Conservation (phyloP, 2,888 invertebrate species). For the Nematopogon swammerdamellus region DNA sequence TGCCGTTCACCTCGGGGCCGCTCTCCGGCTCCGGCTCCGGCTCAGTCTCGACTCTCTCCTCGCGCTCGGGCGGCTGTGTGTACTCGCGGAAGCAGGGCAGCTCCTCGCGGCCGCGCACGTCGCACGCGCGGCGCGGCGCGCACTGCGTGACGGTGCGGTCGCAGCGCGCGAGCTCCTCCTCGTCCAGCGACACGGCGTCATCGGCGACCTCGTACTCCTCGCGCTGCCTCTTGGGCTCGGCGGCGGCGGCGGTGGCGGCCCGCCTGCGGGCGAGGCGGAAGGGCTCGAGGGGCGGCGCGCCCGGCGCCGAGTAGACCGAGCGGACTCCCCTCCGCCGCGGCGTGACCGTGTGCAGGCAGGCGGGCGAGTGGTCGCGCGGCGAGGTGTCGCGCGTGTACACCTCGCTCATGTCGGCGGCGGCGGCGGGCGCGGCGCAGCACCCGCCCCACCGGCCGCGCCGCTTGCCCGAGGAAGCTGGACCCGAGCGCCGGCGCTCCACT, state of each 20-base stretch:
- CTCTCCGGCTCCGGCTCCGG: not conserved
- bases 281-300: slow-evolving; percentile 21
- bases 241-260: slow-evolving; percentile 21
- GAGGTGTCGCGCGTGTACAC: slow-evolving; percentile 50
- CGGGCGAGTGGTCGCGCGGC: slow-evolving; percentile 34
- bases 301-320: slow-evolving; percentile 14
- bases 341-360: slow-evolving; percentile 43
- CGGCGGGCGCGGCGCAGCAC: slow-evolving; percentile 23
- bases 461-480: slow-evolving; percentile 22
- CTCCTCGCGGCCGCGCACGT: slow-evolving; percentile 68
- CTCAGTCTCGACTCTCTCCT: slow-evolving; percentile 9
- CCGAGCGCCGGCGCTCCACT: slow-evolving; percentile 14
- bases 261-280: slow-evolving; percentile 24
- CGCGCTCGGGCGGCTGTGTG: slow-evolving; percentile 25
- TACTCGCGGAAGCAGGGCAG: slow-evolving; percentile 56
- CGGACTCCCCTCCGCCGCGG: slow-evolving; percentile 23
- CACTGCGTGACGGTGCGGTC: slow-evolving; percentile 41
- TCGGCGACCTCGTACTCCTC: slow-evolving; percentile 57
- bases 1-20: slow-evolving; percentile 15
- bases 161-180: slow-evolving; percentile 15
- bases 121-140: slow-evolving; percentile 25
- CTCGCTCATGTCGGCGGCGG: slow-evolving; percentile 50
- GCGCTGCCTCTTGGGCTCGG: slow-evolving; percentile 15
- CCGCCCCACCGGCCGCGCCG: slow-evolving; percentile 16
- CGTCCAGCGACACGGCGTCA: slow-evolving; percentile 43